Base-by-base conservation (phyloP, 1,140 invertebrate genomes). In the Bombus superbus region DNA sequence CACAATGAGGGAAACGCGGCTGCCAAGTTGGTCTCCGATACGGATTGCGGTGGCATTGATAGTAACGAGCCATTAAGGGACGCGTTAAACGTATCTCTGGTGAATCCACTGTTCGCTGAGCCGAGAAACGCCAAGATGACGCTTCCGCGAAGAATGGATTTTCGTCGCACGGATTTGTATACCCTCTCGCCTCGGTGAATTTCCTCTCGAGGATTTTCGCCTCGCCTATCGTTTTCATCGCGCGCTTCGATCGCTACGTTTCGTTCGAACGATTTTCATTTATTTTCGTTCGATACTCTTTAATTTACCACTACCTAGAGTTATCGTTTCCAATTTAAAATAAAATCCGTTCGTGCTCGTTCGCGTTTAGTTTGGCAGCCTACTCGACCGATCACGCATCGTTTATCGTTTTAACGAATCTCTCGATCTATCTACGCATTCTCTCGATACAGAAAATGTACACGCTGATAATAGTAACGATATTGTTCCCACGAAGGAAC, bases 81-180 rank as follows among this genome's bases (percentile, higher is more conserved):
- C 77, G 72, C 83, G 86, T 91, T 89, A 84, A 91, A 89, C 84
- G 89, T 83, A 85, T 90, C 86, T 90, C 75, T 57, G 68, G 44
- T 18, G 75, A 83, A 75, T 57, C 57, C 75, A 40, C 35, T 86
- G 79, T 57, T 72, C 59, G 85, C 68, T 78, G 44, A 59, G 74
- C 44, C 40, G 74, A 57, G 79, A 68, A 77, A 81, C 79, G 78
- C 78, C 57, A 81, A 85, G 53, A 44, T 68, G 53, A 57, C 47
- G 59, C 18, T 74, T 57, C 40, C 62, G 47, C 38, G 42, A 75
- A 75, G 72, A 75, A 82, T 75, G 69, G 69, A 77, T 74, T 47
- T 42, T 44, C 38, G 25, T 35, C 22, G 80, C 53, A 10, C 18
- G 38, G 42, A 66, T 83, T 76, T 80, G 40, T 76, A 64, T 38